phyloP scores from a whole-genome alignment of 2,113 vertebrate species.

The Campylomormyrus numenius region DNA sequence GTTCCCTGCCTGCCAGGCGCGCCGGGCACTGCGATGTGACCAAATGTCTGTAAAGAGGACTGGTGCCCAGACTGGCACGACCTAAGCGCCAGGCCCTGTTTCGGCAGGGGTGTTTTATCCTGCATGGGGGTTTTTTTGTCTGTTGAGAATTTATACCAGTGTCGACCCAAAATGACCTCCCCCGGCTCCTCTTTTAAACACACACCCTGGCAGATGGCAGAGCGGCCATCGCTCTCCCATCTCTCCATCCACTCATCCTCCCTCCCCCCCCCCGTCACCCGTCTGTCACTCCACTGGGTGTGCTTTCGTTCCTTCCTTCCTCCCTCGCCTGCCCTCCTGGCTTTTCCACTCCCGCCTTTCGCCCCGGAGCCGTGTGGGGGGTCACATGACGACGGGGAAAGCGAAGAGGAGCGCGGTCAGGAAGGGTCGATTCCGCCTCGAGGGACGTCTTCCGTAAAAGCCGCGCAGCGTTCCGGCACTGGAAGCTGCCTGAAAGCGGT shows the following conservation, averaged over 20 bases:
- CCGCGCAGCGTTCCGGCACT: not conserved
- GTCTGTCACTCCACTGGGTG: not conserved
- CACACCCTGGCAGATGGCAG: not conserved
- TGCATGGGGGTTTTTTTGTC: not conserved
- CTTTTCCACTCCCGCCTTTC: not conserved
- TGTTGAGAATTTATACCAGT: not conserved
- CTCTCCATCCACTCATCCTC: not conserved
- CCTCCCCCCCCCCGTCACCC: not conserved
- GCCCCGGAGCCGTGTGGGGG: not conserved
- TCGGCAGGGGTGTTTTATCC: not conserved
- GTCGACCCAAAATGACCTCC: not conserved
- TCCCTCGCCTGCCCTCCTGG: slow-evolving; percentile 11
- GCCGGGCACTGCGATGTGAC: not conserved
- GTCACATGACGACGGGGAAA: not conserved
- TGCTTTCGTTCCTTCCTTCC: slow-evolving; percentile 1
- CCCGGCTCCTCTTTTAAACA: not conserved
- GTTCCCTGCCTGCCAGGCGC: not conserved
- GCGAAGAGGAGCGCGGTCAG: not conserved
- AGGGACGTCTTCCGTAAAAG: not conserved
- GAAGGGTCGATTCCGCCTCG: not conserved
- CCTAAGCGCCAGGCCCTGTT: not conserved
- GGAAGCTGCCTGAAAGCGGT: not conserved
- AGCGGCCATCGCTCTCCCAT: not conserved
- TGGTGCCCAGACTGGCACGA: not conserved
- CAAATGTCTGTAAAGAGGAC: not conserved